Conservation (phyloP, 2,113 vertebrate species). For the Leptobrachium ailaonicum region DNA sequence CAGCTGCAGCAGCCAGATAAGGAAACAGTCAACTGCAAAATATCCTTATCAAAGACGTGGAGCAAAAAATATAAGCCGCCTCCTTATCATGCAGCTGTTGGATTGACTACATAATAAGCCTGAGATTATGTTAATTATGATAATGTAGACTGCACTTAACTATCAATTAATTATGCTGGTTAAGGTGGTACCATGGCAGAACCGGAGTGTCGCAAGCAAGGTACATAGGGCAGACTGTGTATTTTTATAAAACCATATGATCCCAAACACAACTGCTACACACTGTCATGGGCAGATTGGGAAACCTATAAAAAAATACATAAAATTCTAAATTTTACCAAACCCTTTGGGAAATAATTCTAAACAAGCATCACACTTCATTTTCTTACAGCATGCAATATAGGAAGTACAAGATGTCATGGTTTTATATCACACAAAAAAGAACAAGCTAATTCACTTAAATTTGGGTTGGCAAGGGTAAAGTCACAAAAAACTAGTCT, state of each 20-base stretch:
- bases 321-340: not conserved
- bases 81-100: slow-evolving; percentile 56
- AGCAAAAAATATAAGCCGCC: slow-evolving; percentile 53
- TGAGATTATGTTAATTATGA: slow-evolving; percentile 63
- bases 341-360: not conserved
- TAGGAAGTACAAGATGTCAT: not conserved
- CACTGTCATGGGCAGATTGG: not conserved
- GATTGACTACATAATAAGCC: slow-evolving; percentile 52
- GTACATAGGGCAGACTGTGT: slow-evolving; percentile 4
- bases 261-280: not conserved
- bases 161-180: slow-evolving; percentile 54
- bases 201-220: not conserved
- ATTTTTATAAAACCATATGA: not conserved
- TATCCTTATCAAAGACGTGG: slow-evolving; percentile 44
- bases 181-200: slow-evolving; percentile 36
- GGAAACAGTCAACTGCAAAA: not conserved
- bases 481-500: no score
- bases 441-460: no score
- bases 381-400: not conserved
- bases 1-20: slow-evolving; percentile 38
- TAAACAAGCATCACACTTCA: not conserved
- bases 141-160: slow-evolving; percentile 60
- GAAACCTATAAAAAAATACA: not conserved
- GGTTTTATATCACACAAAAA: no score
- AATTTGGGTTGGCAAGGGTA: no score